Conservation (phyloP, 2,113 vertebrate species). For the Hydropotes inermis region DNA sequence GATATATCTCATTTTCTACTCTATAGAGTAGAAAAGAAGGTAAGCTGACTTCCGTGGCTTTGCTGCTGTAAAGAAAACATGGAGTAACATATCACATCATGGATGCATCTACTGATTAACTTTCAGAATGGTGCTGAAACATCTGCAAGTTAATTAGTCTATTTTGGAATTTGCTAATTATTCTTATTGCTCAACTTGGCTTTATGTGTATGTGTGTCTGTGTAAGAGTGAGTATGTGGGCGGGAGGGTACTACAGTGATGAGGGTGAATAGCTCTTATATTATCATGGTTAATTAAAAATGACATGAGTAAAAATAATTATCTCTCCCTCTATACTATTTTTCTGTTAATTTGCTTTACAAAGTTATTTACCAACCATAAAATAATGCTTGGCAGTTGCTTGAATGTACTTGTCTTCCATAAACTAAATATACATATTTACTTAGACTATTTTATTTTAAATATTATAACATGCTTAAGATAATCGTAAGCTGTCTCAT, state of each 20-base stretch:
- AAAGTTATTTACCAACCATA: background rate
- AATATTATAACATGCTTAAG: background rate
- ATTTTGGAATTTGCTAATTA: conserved; percentile 37
- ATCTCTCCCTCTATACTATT: background rate
- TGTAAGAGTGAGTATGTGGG: background rate
- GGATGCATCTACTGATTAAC: conserved; percentile 36
- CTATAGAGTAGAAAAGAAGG: background rate
- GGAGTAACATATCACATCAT: background rate
- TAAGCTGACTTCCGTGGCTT: background rate
- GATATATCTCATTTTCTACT: background rate
- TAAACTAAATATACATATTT: background rate
- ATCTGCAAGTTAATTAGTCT: conserved; percentile 50
- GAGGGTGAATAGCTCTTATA: background rate
- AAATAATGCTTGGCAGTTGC: background rate
- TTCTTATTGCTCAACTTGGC: conserved; percentile 26
- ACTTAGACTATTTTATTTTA: background rate
- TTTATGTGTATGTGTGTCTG: background rate
- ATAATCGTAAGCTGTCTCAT: background rate
- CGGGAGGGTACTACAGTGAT: background rate
- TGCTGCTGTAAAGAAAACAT: background rate
- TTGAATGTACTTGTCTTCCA: background rate
- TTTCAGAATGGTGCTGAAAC: background rate
- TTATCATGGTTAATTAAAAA: conserved; percentile 49
- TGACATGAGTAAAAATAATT: conserved; percentile 2
- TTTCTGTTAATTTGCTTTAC: conserved; percentile 27